Evolutionary conservation across 2,113 vertebrate genomes (phyloP).

Genomic region (Prochilodus magdalenae): DNA sequence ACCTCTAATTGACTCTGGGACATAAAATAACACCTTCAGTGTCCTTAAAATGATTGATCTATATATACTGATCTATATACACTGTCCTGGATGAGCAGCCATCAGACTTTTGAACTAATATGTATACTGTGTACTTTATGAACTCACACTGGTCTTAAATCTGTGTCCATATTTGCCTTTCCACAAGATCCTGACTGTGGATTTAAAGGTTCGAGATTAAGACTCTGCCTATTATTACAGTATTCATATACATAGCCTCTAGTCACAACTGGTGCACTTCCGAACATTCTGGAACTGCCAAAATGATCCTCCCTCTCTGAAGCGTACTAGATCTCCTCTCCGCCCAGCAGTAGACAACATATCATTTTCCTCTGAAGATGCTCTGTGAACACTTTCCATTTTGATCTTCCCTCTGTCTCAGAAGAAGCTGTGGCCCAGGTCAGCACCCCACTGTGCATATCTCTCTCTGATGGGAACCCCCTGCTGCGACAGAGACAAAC

Average conservation of each 20-base stretch:
- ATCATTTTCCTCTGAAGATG: slow-evolving; percentile 5
- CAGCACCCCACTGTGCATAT: neutral
- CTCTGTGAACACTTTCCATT: neutral
- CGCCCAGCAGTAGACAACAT: neutral
- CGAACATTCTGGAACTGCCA: neutral
- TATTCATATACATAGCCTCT: neutral
- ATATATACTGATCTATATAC: too few relatives aligned
- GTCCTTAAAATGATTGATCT: too few relatives aligned
- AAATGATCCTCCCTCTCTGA: neutral
- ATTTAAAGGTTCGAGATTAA: too few relatives aligned
- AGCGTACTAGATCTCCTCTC: neutral
- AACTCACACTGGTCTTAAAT: too few relatives aligned
- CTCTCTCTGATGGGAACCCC: slow-evolving; percentile 9
- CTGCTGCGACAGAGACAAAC: slow-evolving; percentile 9
- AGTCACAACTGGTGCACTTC: neutral
- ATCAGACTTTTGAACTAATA: too few relatives aligned
- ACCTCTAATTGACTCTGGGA: too few relatives aligned
- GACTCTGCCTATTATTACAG: neutral
- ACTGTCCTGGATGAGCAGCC: too few relatives aligned
- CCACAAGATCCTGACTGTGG: too few relatives aligned
- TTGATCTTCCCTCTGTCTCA: slow-evolving; percentile 9
- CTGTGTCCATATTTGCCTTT: too few relatives aligned
- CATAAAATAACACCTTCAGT: too few relatives aligned
- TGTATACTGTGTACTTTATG: too few relatives aligned
- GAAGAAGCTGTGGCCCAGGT: neutral